These are phyloP conservation scores for Carassius carassius DNA, from an alignment of 2,113 vertebrate genomes.

Conservation along the genomic window DNA sequence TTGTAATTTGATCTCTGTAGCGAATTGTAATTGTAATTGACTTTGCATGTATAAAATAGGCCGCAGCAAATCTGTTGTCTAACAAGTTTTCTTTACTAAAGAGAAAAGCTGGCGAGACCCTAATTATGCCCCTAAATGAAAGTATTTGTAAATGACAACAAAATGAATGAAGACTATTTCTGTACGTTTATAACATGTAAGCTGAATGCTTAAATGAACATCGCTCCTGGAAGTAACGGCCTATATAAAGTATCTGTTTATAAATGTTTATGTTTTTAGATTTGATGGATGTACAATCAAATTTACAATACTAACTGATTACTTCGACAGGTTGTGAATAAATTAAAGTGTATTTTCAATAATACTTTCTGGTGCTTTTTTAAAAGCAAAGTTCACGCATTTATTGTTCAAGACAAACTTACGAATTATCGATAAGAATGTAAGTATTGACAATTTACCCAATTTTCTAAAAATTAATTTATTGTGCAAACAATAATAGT, in stretches of 20 bases:
- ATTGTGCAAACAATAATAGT: neutral
- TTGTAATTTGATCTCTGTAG: conserved; percentile 53
- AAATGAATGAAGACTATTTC: neutral
- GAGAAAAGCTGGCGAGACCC: neutral
- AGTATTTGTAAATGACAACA: conserved; percentile 8
- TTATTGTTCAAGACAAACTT: neutral
- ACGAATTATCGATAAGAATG: too few species aligned
- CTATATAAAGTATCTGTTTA: conserved; percentile 44
- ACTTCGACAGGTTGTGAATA: conserved; percentile 58
- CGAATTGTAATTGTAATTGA: conserved; percentile 46
- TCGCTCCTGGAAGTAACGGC: conserved; percentile 9
- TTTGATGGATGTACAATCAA: conserved; percentile 55
- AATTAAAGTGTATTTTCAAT: conserved; percentile 52
- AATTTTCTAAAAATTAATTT: neutral
- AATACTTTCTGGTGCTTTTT: conserved; percentile 10
- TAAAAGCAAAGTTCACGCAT: neutral
- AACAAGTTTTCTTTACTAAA: conserved; percentile 47
- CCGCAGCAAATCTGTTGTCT: conserved; percentile 12
- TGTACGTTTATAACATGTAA: conserved; percentile 14
- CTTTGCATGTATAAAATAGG: conserved; percentile 37
- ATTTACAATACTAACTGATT: conserved; percentile 50
- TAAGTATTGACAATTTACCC: too few species aligned
- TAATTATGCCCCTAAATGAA: neutral
- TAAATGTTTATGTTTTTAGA: conserved; percentile 50
- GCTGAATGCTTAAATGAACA: conserved; percentile 34